Conservation (phyloP, 2,888 invertebrate species). For the Leptinotarsa rubiginosa region DNA sequence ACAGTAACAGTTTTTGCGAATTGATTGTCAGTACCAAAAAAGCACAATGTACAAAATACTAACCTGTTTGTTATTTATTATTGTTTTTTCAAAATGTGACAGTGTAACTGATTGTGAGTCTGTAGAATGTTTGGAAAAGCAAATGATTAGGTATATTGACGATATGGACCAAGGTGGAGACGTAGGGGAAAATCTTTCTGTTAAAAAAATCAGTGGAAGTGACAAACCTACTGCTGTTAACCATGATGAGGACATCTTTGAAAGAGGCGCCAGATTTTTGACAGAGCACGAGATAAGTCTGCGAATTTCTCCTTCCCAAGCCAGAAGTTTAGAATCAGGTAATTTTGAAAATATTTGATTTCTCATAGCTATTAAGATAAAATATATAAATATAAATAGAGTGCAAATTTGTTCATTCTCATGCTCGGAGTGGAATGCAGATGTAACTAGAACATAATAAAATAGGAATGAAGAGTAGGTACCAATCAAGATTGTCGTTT, state of each 20-base stretch:
- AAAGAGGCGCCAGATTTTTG: constrained; percentile 67
- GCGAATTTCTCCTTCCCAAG: constrained; percentile 62
- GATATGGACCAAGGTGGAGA: constrained; percentile 65
- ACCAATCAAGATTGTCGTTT: too few relatives aligned
- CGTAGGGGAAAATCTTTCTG: constrained; percentile 62
- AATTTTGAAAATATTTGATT: constrained; percentile 19
- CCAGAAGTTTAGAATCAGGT: constrained; percentile 56
- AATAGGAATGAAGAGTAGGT: too few relatives aligned
- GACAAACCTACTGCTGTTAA: constrained; percentile 43
- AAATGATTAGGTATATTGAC: constrained; percentile 67
- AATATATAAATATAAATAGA: too few relatives aligned
- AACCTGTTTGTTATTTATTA: neutral
- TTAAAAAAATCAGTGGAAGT: constrained; percentile 63
- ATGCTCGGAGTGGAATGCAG: too few relatives aligned
- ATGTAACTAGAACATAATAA: too few relatives aligned
- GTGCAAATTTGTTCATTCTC: too few relatives aligned
- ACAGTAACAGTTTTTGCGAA: constrained; percentile 35
- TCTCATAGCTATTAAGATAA: too few relatives aligned
- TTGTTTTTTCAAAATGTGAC: constrained; percentile 21
- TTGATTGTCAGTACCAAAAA: constrained; percentile 24
- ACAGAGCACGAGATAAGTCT: constrained; percentile 67
- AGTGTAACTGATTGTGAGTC: constrained; percentile 53
- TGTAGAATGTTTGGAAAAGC: constrained; percentile 62
- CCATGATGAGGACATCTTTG: constrained; percentile 64
- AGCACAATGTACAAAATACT: constrained; percentile 46